A percentile compares a stretch with the other conserved stretches of the same genome.
Evolutionary conservation across 2,888 invertebrate genomes (phyloP).

Genomic region (Antheraea yamamai): DNA sequence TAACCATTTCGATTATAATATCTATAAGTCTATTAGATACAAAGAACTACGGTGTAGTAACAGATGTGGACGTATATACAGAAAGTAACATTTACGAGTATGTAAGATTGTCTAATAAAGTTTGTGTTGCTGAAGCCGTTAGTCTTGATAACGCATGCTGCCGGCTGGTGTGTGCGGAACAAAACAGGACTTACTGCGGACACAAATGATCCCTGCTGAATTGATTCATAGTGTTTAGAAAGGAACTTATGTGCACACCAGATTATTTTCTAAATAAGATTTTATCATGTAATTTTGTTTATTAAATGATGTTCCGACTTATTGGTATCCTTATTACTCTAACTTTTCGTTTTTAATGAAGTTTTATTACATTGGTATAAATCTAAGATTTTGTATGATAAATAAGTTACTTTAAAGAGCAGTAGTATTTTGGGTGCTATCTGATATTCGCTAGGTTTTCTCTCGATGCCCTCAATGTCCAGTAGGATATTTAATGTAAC

Average conservation of each 20-base stretch:
- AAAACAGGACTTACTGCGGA: slow-evolving; percentile 71
- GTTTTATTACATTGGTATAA: neutral
- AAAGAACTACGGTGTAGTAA: neutral
- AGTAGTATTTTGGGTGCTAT: neutral
- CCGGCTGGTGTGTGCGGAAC: slow-evolving; percentile 47
- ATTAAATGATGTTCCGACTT: neutral
- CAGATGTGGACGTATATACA: neutral
- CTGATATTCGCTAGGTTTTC: neutral
- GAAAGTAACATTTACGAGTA: slow-evolving; percentile 2
- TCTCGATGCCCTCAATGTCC: too few species aligned
- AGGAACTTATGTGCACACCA: slow-evolving; percentile 35
- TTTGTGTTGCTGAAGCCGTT: slow-evolving; percentile 55
- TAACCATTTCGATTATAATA: neutral
- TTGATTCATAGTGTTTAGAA: slow-evolving; percentile 38
- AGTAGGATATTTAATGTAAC: too few species aligned
- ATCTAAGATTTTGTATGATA: neutral
- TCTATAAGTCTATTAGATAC: neutral
- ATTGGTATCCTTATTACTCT: neutral
- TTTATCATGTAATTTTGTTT: neutral
- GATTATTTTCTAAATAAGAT: slow-evolving; percentile 22
- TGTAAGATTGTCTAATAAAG: slow-evolving; percentile 58
- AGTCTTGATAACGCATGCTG: slow-evolving; percentile 65
- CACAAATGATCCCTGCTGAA: slow-evolving; percentile 67
- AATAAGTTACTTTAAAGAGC: neutral
- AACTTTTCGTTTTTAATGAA: neutral